A percentile compares a stretch with the other conserved stretches of the same genome.
Evolutionary conservation across 2,797 vertebrate genomes (phyloP).

Genomic region (Eospalax fontanierii): DNA sequence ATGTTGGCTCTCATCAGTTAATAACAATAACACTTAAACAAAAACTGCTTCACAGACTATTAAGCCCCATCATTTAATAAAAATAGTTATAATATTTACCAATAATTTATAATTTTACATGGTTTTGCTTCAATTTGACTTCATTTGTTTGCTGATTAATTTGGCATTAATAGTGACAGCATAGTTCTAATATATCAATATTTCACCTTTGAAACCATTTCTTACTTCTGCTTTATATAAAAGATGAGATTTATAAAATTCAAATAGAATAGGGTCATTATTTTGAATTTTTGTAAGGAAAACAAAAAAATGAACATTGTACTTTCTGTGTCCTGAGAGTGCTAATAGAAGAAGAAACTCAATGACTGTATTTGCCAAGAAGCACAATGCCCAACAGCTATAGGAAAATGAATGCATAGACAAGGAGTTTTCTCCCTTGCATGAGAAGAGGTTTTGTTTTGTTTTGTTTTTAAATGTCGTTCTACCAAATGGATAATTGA

Average conservation of each 20-base stretch:
- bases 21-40: background rate
- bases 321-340: background rate
- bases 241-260: background rate
- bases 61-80: background rate
- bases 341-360: background rate
- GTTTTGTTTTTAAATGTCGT: background rate
- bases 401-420: background rate
- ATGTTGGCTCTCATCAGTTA: background rate
- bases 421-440: background rate
- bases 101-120: background rate
- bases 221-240: conserved; percentile 5
- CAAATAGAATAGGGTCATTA: background rate
- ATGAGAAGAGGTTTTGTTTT: background rate
- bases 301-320: background rate
- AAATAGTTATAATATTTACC: background rate
- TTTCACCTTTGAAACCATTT: background rate
- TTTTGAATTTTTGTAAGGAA: conserved; percentile 26
- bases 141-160: background rate
- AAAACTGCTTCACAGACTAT: background rate
- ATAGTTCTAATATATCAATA: background rate
- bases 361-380: background rate
- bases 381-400: background rate
- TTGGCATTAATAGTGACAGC: background rate
- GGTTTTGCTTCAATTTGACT: background rate
- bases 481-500: background rate